Evolutionary conservation across 2,888 invertebrate genomes (phyloP), one percentile per base, ranked within the genome.

Genomic region (Pyrgus malvae): DNA sequence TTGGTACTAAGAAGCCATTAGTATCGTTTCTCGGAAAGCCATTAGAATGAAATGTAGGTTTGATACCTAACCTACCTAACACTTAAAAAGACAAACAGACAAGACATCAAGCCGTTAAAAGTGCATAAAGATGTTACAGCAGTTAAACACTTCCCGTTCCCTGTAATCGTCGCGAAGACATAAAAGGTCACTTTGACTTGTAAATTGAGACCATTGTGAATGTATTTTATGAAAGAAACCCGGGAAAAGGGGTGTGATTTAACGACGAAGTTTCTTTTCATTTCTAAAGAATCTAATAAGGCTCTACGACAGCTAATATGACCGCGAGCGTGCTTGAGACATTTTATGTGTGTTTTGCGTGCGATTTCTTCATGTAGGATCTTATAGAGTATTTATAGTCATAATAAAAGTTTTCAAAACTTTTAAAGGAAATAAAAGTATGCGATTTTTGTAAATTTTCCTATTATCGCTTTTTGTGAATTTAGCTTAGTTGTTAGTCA

Each of bases 211-310:
- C 48, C 12, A 46, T 48, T 54, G 54, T 54, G 54, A 37, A 53
- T 45, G 31, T 45, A 29, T 48, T 46, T 46, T 48, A 48, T 41
- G 48, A 23, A 54, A 48, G 44, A 29, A 51, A 14, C 61, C 55
- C 62, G 35, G 44, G 29, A 40, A 58, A 41, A 53, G 53, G 50
- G 48, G 29, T 54, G 38, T 45, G 42, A 57, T 59, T 56, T 59
- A 57, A 57, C 57, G 50, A 59, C 59, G 25, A 46, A 48, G 45
- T 45, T 53, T 57, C 51, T 48, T 48, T 51, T 44, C 50, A 58
- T 55, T 54, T 65, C 58, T 60, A 63, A 64, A 59, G 53, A 65
- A 65, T 63, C 55, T 64, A 66, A 69, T 66, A 67, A 64, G 60
- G 48, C 40, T 37, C 38, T 19, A 50, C 27, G 19, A 38, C 19